Conservation (phyloP, 2,888 invertebrate species). For the Leucoma salicis region DNA sequence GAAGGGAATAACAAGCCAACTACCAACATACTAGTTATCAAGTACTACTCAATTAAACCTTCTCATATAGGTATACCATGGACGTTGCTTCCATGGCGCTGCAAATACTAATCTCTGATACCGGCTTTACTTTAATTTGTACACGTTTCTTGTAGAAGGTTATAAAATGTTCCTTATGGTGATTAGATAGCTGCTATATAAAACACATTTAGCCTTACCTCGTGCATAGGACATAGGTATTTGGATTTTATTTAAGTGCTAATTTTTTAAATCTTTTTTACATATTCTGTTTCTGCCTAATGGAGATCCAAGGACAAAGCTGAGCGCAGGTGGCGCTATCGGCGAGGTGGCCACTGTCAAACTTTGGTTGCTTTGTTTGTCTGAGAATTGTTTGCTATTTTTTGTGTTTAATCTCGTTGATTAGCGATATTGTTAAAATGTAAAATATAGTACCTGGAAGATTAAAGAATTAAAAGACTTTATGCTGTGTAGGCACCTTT, state of each 20-base stretch:
- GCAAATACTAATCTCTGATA: not conserved
- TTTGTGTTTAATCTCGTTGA: no score
- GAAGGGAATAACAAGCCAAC: constrained; percentile 28
- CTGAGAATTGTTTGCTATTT: no score
- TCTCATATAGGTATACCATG: constrained; percentile 27
- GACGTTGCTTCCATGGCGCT: not conserved
- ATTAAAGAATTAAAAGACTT: no score
- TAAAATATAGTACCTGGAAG: no score
- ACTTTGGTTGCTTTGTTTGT: no score
- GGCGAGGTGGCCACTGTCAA: no score
- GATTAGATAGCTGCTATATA: constrained; percentile 1
- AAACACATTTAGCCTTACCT: not conserved
- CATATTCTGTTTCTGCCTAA: no score
- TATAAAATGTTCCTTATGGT: constrained; percentile 7
- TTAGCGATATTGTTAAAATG: no score
- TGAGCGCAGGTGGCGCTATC: no score
- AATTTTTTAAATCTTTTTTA: no score
- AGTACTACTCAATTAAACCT: constrained; percentile 63
- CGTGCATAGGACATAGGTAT: not conserved
- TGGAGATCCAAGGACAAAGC: no score
- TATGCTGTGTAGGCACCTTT: no score
- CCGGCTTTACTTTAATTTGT: constrained; percentile 10
- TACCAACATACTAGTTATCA: constrained; percentile 41
- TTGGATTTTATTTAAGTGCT: constrained; percentile 1
- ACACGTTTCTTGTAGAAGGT: constrained; percentile 1